A percentile compares a stretch with the other conserved stretches of the same genome.
These are phyloP conservation scores for Fistularia commersonii DNA, from an alignment of 2,797 vertebrate genomes.

Conservation along the genomic window DNA sequence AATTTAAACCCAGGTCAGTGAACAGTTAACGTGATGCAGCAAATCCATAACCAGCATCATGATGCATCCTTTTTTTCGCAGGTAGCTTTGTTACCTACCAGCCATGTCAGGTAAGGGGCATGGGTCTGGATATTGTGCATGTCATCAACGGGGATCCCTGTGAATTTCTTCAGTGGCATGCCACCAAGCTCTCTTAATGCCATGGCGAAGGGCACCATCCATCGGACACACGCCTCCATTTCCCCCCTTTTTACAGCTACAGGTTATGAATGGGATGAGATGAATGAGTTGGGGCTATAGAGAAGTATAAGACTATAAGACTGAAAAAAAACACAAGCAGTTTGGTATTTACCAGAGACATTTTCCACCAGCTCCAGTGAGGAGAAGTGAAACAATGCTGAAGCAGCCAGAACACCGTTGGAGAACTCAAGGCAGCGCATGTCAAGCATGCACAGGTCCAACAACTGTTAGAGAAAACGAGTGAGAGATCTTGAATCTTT, in stretches of 20 bases:
- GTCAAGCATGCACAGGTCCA: conserved; percentile 92
- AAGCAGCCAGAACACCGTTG: conserved; percentile 87
- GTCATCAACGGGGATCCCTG: conserved; percentile 81
- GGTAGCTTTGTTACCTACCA: conserved; percentile 71
- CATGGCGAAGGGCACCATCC: conserved; percentile 94
- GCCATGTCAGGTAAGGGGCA: conserved; percentile 81
- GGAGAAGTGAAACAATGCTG: conserved; percentile 94
- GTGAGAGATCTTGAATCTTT: no score
- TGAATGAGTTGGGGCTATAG: no score
- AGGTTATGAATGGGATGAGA: background rate
- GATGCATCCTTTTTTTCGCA: no score
- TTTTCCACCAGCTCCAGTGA: conserved; percentile 88
- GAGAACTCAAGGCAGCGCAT: conserved; percentile 87
- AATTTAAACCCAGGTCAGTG: no score
- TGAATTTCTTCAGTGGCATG: conserved; percentile 81
- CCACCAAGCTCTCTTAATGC: conserved; percentile 82
- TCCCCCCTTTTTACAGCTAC: conserved; percentile 86
- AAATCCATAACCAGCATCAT: no score
- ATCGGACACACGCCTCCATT: conserved; percentile 86
- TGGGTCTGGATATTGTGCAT: conserved; percentile 95
- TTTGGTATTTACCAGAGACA: conserved; percentile 82
- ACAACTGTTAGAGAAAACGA: conserved; percentile 63
- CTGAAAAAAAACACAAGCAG: background rate
- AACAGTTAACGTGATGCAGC: no score
- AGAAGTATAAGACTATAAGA: no score